Evolutionary conservation across 2,888 invertebrate genomes (phyloP), one percentile per base, ranked within the genome.

Genomic region (Nephrotoma guestfalica): DNA sequence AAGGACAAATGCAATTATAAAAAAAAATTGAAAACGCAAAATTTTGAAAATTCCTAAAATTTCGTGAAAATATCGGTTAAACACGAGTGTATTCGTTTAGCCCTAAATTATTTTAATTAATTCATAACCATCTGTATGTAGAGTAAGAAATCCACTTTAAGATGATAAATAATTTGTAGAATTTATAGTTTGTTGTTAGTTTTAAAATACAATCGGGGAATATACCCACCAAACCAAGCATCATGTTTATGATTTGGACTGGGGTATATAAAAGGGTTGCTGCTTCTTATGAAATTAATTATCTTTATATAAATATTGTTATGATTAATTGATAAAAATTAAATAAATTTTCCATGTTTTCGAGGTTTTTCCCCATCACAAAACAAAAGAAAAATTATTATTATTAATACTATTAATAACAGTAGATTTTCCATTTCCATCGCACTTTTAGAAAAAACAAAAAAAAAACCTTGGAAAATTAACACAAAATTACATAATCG

Each of bases 251-350:
- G 51, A 51, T 18, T n/a, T 4, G 13, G 13, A 51, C 57, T 7
- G 47, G 47, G 47, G 13, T 30, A 30, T 30, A n/a, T 3, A 30
- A 57, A 57, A 71, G 71, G 71, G 71, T 84, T 84, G 41, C 41
- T 41, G 84, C 42, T 84, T 41, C 42, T 84, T 84, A 40, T 41
- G 6, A 84, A 84, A 84, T 84, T 84, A 84, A 84, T 84, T 84
- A 84, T 84, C 84, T 84, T 41, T 41, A 41, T 84, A 84, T 84
- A 41, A 41, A 84, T 84, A 15, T 41, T 41, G 13, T 41, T 84
- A 84, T 84, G 84, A 84, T 84, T 84, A 84, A 84, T 84, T 84
- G 84, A 84, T 41, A 84, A 84, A 84, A 84, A 84, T 84, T 7
- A 71, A 71, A 71, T 71, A 71, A 30, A 71, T 71, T 71, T 71